Conservation (phyloP, 2,113 vertebrate genomes). For the Forbesichthys agassizii region DNA sequence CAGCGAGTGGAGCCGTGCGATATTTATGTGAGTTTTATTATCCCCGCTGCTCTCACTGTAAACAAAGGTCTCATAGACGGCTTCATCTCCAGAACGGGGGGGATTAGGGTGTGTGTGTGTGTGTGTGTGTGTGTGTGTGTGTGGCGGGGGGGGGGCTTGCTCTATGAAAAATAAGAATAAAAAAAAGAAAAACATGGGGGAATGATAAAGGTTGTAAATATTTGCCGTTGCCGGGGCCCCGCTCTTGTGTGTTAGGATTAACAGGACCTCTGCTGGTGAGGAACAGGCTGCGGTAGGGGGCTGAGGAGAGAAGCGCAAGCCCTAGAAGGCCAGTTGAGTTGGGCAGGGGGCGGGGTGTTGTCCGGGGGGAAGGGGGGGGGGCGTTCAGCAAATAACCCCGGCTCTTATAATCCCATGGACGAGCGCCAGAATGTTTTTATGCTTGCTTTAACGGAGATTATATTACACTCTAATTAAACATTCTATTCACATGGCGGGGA, state of each 20-base stretch:
- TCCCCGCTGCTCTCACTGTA: slow-evolving; percentile 68
- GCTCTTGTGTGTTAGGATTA: slow-evolving; percentile 67
- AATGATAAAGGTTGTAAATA: slow-evolving; percentile 78
- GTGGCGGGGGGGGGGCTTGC: slow-evolving; percentile 40
- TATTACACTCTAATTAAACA: slow-evolving; percentile 85
- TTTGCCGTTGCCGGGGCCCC: slow-evolving; percentile 72
- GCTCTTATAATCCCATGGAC: slow-evolving; percentile 77
- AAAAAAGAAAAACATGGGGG: slow-evolving; percentile 64
- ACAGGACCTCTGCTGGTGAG: slow-evolving; percentile 66
- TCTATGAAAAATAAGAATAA: slow-evolving; percentile 45
- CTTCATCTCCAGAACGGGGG: slow-evolving; percentile 60
- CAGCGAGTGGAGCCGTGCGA: slow-evolving; percentile 54
- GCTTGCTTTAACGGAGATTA: slow-evolving; percentile 83
- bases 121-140: background rate
- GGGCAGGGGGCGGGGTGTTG: background rate
- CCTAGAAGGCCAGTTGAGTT: slow-evolving; percentile 32
- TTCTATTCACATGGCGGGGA: slow-evolving; percentile 74
- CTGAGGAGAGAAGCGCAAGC: slow-evolving; percentile 33
- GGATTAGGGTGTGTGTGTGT: background rate
- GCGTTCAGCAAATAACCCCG: slow-evolving; percentile 69
- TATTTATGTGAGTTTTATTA: slow-evolving; percentile 74
- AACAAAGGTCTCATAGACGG: slow-evolving; percentile 74
- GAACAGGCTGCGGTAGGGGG: background rate
- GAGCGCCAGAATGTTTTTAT: slow-evolving; percentile 81
- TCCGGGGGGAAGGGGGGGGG: slow-evolving; percentile 4